Evolutionary conservation across 2,888 invertebrate species (phyloP).

Genomic region (Conomelus anceps): DNA sequence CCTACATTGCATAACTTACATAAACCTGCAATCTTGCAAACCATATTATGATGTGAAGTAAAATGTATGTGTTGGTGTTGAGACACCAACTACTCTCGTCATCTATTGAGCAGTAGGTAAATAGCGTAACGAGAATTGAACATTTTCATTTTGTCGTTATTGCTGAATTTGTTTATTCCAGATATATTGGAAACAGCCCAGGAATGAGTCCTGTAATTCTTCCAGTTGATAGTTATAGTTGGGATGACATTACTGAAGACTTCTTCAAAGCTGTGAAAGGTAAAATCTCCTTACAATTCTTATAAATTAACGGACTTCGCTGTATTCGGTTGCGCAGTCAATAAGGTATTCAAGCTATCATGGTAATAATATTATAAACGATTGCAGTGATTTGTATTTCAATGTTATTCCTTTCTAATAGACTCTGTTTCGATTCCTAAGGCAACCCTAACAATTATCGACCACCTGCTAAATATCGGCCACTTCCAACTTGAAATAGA

Average conservation of each 20-base stretch:
- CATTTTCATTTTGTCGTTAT: neutral
- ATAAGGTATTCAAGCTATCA: constrained; percentile 14
- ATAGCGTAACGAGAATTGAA: too few relatives aligned
- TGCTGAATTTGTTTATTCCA: neutral
- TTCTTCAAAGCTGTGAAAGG: constrained; percentile 57
- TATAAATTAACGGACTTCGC: neutral
- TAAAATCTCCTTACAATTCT: constrained; percentile 36
- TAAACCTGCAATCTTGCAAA: neutral
- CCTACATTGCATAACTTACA: neutral
- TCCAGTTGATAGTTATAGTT: constrained; percentile 48
- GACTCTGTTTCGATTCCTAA: too few relatives aligned
- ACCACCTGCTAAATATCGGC: too few relatives aligned
- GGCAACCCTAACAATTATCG: too few relatives aligned
- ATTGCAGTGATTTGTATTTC: too few relatives aligned
- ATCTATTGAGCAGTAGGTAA: too few relatives aligned
- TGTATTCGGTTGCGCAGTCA: neutral
- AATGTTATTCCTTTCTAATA: too few relatives aligned
- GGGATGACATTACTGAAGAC: constrained; percentile 61
- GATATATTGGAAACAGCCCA: constrained; percentile 16
- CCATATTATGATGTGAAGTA: neutral
- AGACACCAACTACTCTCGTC: too few relatives aligned
- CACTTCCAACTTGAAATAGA: too few relatives aligned
- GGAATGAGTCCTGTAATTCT: constrained; percentile 21
- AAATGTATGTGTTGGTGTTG: neutral
- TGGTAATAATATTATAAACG: too few relatives aligned